phyloP scores from a whole-genome alignment of 2,888 invertebrate species.

The Campoletis raptor region DNA sequence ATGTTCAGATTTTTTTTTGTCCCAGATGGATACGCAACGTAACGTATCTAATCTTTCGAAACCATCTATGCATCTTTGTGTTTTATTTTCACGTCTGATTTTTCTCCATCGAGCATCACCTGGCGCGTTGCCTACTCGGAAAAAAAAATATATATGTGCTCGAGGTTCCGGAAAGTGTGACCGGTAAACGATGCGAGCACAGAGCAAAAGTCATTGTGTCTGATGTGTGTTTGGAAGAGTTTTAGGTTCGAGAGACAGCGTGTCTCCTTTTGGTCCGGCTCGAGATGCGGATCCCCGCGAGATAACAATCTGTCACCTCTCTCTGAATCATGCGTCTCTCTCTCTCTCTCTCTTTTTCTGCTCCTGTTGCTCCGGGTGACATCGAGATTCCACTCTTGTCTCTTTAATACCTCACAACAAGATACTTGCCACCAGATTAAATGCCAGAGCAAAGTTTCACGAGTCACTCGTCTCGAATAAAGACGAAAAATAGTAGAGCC shows the following conservation, averaged over 20 bases:
- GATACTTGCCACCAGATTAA: constrained; percentile 81
- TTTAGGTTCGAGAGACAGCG: constrained; percentile 78
- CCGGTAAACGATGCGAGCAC: constrained; percentile 63
- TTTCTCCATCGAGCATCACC: constrained; percentile 36
- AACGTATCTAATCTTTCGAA: background rate
- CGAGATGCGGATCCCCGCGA: constrained; percentile 63
- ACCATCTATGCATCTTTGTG: background rate
- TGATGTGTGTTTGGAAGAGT: constrained; percentile 38
- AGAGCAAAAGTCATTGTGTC: constrained; percentile 31
- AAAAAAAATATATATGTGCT: constrained; percentile 34
- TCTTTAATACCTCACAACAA: constrained; percentile 79
- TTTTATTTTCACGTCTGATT: background rate
- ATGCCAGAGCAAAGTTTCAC: constrained; percentile 76
- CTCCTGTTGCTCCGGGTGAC: constrained; percentile 58
- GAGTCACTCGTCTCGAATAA: constrained; percentile 73
- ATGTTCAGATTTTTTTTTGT: background rate
- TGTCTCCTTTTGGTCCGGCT: constrained; percentile 74
- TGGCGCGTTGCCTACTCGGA: constrained; percentile 23
- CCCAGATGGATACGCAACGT: background rate
- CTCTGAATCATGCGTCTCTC: constrained; percentile 27
- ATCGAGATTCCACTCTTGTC: constrained; percentile 61
- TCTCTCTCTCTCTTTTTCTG: constrained; percentile 45
- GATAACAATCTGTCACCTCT: constrained; percentile 82
- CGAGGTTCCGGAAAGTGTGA: constrained; percentile 72
- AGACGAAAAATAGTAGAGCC: background rate